Evolutionary conservation across 2,888 invertebrate species (phyloP), one percentile per base, ranked within the genome.

Genomic region (Ormia ochracea): DNA sequence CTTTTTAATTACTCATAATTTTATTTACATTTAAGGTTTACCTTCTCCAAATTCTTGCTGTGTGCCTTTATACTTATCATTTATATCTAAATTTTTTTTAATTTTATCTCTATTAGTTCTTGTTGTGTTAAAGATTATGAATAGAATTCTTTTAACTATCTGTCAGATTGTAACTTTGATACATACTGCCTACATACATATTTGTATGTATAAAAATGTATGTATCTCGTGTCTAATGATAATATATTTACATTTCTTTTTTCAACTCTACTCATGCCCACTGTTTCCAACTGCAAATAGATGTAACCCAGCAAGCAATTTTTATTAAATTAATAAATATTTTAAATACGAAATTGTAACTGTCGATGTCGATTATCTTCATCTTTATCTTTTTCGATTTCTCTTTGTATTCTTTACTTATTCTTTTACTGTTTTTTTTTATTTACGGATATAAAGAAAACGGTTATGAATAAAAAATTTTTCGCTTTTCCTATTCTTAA

Each of bases 161-260:
- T 54, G 43, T n/a, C 36, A 36, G 3, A 43, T 59, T 63, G 28
- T 48, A 48, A 50, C 21, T 68, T 41, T 41, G 41, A 3, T 14
- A 9, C n/a, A n/a, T n/a, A n/a, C n/a, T n/a, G n/a, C n/a, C n/a
- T n/a, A n/a, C n/a, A n/a, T n/a, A n/a, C n/a, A n/a, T n/a, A n/a
- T 21, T 36, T 21, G 26, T 36, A 21, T 23, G 14, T 45, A 7
- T 48, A 17, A 50, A 50, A 14, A 12, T 48, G 59, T 63, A 73
- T 66, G 26, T 23, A 33, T 78, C 41, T 63, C 73, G 78, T 78
- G 73, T 72, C 73, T 78, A 78, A 73, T 68, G 61, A 73, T 78
- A 21, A 66, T 73, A 63, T 73, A 63, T 31, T 12, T 61, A 4
- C 5, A 41, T n/a, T 9, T 45, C 61, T 69, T 41, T 38, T 76